Evolutionary conservation across 2,113 vertebrate genomes (phyloP), one percentile per base, ranked within the genome.

Genomic region (Elephas maximus): DNA sequence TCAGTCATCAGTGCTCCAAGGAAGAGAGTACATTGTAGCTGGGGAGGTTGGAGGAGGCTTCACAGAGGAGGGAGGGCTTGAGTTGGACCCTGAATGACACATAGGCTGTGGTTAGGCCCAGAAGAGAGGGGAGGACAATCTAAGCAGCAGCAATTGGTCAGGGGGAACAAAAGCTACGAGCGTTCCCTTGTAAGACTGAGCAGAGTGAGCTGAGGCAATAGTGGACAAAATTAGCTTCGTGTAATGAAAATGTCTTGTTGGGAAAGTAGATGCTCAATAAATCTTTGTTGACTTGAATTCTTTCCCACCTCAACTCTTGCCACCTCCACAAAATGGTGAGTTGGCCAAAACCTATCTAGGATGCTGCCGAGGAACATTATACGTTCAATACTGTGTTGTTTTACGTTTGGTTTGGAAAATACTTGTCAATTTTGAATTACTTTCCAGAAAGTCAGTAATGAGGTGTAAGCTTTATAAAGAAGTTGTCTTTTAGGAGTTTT

Each of bases 241-340:
- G 11, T 78, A 48, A 67, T 44, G 33, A 73, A 83, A 73, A 81
- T 73, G 17, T 90, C 44, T 80, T 65, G 23, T 37, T 90, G 44
- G 71, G 20, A 95, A 94, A 45, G 33, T 82, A 51, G 37, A 8
- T 88, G 26, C 67, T 24, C 28, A 62, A 69, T 57, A 86, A 69
- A 74, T 88, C 65, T 92, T 90, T 88, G 69, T 37, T 80, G 26
- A 83, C 60, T 48, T 85, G 37, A 97, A 90, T 88, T 84, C 37
- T 92, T 81, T 90, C 51, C 37, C 62, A 90, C 28, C 44, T 11
- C n/a, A 77, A 51, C 51, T 73, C 17, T 87, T 95, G 41, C 26
- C 23, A 21, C 57, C 48, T 80, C n/a, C n/a, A 73, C 30, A 78
- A 93, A 91, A 88, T 45, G 48, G 65, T 26, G 30, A 91, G 44